Conservation (phyloP, 2,113 vertebrate species). For the Paralichthys olivaceus region DNA sequence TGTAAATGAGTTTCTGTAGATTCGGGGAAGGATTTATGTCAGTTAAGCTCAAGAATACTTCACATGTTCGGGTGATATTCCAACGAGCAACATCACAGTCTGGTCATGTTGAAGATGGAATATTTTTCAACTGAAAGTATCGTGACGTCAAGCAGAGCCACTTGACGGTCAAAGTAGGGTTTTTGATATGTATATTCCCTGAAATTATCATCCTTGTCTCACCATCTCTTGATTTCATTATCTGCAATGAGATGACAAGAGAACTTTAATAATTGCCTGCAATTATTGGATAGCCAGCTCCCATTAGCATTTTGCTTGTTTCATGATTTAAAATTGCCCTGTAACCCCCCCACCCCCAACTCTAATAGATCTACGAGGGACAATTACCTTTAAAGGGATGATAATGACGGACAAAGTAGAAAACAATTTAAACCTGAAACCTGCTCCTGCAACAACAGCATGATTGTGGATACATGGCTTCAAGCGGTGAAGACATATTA, state of each 20-base stretch:
- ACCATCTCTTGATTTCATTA: conserved; percentile 70
- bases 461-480: background rate
- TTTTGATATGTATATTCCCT: conserved; percentile 75
- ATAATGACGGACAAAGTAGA: conserved; percentile 49
- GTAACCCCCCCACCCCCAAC: conserved; percentile 29
- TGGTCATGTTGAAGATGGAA: background rate
- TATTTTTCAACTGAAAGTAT: conserved; percentile 14
- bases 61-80: background rate
- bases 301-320: conserved; percentile 81
- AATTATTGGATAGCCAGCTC: conserved; percentile 69
- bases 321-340: conserved; percentile 58
- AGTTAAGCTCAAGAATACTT: background rate
- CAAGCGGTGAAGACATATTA: background rate
- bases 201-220: conserved; percentile 70
- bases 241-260: conserved; percentile 76
- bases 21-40: background rate
- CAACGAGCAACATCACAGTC: background rate
- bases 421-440: conserved; percentile 37
- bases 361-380: conserved; percentile 48
- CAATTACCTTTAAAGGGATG: conserved; percentile 58
- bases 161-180: conserved; percentile 54
- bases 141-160: conserved; percentile 60
- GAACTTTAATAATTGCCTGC: conserved; percentile 80
- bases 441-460: conserved; percentile 25
- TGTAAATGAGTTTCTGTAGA: conserved; percentile 13